A percentile compares a stretch with the other conserved stretches of the same genome.
Conservation (phyloP, 2,113 vertebrate genomes). For the Tursiops truncatus region DNA sequence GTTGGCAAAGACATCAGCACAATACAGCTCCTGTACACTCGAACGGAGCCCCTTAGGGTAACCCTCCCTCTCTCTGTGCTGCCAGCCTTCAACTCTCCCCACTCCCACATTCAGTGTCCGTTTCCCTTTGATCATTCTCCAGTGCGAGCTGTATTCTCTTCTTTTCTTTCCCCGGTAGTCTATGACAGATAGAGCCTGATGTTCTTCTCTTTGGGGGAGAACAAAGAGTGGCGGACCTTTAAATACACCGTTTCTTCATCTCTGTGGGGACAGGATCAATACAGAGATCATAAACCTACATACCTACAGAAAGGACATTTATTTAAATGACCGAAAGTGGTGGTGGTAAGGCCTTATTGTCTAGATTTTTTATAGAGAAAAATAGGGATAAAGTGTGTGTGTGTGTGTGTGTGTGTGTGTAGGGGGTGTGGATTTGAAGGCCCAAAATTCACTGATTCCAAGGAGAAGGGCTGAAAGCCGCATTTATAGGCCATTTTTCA, state of each 20-base stretch:
- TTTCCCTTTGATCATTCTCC: background rate
- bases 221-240: background rate
- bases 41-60: background rate
- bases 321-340: background rate
- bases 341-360: background rate
- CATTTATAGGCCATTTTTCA: background rate
- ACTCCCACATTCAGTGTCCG: accelerated
- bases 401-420: background rate
- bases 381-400: background rate
- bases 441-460: background rate
- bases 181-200: background rate
- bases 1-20: background rate
- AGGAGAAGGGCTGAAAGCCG: background rate
- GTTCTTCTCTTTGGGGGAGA: background rate
- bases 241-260: background rate
- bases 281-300: background rate
- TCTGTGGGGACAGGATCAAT: background rate
- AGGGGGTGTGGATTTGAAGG: background rate
- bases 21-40: background rate
- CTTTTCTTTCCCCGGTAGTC: background rate
- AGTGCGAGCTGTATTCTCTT: background rate
- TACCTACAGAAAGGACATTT: background rate
- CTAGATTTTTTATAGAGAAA: background rate
- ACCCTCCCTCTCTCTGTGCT: no score
- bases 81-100: background rate